These are phyloP conservation scores for Anoura caudifer DNA, from an alignment of 2,113 vertebrate genomes.

Conservation along the genomic window DNA sequence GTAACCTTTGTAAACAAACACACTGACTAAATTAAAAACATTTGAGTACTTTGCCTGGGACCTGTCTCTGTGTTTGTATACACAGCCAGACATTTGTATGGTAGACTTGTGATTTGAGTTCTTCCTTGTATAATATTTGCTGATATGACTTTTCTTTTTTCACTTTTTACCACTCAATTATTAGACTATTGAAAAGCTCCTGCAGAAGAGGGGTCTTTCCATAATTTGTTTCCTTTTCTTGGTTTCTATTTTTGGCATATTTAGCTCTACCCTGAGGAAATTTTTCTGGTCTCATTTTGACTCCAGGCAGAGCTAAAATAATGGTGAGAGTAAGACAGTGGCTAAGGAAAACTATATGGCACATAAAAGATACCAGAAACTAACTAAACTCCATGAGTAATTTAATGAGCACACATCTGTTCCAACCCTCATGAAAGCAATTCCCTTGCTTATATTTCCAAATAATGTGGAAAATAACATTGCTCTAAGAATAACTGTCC, in stretches of 20 bases:
- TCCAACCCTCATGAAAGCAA: neutral
- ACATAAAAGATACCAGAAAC: neutral
- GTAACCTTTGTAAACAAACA: neutral
- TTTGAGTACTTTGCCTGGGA: conserved; percentile 19
- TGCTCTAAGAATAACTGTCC: neutral
- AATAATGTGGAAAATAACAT: conserved; percentile 25
- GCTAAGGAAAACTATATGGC: neutral
- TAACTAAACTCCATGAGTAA: neutral
- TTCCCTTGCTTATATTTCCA: conserved; percentile 10
- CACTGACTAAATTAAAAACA: neutral
- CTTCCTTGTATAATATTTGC: conserved; percentile 2
- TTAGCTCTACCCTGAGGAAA: neutral
- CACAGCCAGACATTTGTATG: neutral
- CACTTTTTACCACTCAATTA: neutral
- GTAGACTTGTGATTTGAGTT: conserved; percentile 12
- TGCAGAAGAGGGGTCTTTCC: neutral
- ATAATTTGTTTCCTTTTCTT: neutral
- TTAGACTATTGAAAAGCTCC: conserved; percentile 16
- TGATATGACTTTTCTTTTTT: neutral
- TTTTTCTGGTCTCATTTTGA: neutral
- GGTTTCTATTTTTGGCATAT: neutral
- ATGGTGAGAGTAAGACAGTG: neutral
- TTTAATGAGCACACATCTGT: neutral
- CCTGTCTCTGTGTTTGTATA: neutral
- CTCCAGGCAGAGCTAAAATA: neutral